A percentile compares a stretch with the other conserved stretches of the same genome.
Conservation (phyloP, 2,113 vertebrate genomes). For the Cyanistes caeruleus region DNA sequence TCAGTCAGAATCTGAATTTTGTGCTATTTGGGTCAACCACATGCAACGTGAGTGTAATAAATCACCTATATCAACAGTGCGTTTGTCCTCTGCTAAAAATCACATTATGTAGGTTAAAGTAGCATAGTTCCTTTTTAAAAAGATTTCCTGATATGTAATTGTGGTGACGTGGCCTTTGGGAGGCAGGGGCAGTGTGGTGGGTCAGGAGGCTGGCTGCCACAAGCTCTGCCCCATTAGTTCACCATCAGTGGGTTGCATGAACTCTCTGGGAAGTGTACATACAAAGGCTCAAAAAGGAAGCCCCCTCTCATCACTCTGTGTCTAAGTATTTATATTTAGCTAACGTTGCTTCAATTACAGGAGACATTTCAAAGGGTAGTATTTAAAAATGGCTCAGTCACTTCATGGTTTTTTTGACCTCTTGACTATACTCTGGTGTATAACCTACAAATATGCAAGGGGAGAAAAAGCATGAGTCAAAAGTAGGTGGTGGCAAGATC, state of each 20-base stretch:
- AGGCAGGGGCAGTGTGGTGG: background rate
- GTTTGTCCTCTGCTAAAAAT: background rate
- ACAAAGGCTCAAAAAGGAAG: background rate
- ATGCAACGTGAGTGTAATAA: background rate
- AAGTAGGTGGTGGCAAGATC: background rate
- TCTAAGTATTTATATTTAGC: background rate
- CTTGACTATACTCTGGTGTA: background rate
- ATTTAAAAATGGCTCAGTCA: background rate
- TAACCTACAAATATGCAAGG: background rate
- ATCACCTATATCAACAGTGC: background rate
- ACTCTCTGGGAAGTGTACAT: background rate
- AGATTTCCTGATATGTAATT: background rate
- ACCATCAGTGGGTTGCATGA: background rate
- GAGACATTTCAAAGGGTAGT: background rate
- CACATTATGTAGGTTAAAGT: background rate
- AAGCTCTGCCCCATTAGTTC: background rate
- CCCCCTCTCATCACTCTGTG: background rate
- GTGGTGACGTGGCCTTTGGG: background rate
- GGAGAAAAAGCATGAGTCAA: background rate
- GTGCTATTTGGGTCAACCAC: background rate
- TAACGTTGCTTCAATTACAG: background rate
- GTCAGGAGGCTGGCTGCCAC: background rate
- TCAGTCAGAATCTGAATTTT: constrained; percentile 17
- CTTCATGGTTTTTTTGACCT: background rate
- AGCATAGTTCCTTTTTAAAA: background rate